A percentile compares a stretch with the other conserved stretches of the same genome.
Conservation (phyloP, 1,140 invertebrate species). For the Cardiocondyla obscurior region DNA sequence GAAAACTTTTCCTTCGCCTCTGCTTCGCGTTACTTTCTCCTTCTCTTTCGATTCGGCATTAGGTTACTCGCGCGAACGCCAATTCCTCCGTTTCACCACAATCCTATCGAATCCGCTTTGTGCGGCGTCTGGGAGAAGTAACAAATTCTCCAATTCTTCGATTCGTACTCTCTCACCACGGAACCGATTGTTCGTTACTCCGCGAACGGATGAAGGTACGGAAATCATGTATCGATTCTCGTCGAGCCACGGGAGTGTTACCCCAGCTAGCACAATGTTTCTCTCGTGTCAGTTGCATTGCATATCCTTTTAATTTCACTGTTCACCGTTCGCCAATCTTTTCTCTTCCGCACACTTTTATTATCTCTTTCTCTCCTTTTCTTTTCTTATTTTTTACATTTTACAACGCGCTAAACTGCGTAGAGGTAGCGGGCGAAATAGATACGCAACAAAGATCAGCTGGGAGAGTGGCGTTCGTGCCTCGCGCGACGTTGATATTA, state of each 20-base stretch:
- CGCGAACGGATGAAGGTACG: slow-evolving; percentile 21
- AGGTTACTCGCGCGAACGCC: slow-evolving; percentile 12
- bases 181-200: slow-evolving; percentile 49
- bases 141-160: slow-evolving; percentile 49
- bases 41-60: slow-evolving; percentile 16
- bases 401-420: too few species aligned
- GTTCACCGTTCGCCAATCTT: background rate
- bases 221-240: slow-evolving; percentile 47
- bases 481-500: too few species aligned
- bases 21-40: background rate
- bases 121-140: slow-evolving; percentile 34
- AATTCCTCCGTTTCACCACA: slow-evolving; percentile 21
- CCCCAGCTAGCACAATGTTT: background rate
- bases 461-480: too few species aligned
- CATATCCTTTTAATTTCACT: slow-evolving; percentile 11
- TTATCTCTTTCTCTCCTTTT: too few species aligned
- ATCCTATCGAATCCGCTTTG: slow-evolving; percentile 40
- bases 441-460: too few species aligned
- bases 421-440: too few species aligned
- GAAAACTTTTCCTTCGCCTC: background rate
- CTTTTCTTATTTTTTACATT: too few species aligned
- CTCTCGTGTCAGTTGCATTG: background rate
- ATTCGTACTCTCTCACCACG: slow-evolving; percentile 2
- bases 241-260: background rate
- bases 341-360: background rate